Evolutionary conservation across 2,797 vertebrate species (phyloP).

Genomic region (Mormyrus hasselquistii): DNA sequence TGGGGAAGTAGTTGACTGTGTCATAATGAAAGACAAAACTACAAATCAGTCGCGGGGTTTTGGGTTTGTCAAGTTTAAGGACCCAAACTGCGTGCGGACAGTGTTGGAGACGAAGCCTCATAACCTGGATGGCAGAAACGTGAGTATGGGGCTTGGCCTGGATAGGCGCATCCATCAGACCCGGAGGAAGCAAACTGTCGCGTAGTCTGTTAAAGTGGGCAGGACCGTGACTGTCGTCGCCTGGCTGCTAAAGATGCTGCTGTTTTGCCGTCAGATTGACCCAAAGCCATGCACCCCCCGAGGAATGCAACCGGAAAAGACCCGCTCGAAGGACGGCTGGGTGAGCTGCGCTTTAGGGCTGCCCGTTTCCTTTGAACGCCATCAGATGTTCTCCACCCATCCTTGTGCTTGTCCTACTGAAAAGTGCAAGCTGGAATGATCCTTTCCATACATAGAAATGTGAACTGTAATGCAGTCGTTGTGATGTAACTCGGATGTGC

Average conservation of each 20-base stretch:
- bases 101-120: conserved; percentile 97
- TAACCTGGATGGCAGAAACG: conserved; percentile 94
- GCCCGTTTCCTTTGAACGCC: background rate
- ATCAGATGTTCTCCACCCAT: conserved; percentile 20
- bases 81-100: conserved; percentile 96
- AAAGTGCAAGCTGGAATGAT: too few relatives aligned
- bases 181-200: background rate
- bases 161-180: background rate
- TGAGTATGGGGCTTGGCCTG: conserved; percentile 62
- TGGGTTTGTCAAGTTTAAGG: conserved; percentile 99
- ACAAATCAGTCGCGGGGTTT: conserved; percentile 99
- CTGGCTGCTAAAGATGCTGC: background rate
- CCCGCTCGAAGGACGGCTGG: conserved; percentile 93
- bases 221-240: background rate
- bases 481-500: background rate
- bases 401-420: background rate
- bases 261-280: conserved; percentile 77
- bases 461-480: background rate
- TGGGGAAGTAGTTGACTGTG: conserved; percentile 98
- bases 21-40: conserved; percentile 99
- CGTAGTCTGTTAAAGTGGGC: background rate
- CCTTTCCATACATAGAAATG: background rate
- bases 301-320: conserved; percentile 97
- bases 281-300: conserved; percentile 98
- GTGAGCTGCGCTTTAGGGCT: conserved; percentile 64